A percentile compares a stretch with the other conserved stretches of the same genome.
phyloP scores from a whole-genome alignment of 2,888 invertebrate species.

The Drosophila macrothrix region DNA sequence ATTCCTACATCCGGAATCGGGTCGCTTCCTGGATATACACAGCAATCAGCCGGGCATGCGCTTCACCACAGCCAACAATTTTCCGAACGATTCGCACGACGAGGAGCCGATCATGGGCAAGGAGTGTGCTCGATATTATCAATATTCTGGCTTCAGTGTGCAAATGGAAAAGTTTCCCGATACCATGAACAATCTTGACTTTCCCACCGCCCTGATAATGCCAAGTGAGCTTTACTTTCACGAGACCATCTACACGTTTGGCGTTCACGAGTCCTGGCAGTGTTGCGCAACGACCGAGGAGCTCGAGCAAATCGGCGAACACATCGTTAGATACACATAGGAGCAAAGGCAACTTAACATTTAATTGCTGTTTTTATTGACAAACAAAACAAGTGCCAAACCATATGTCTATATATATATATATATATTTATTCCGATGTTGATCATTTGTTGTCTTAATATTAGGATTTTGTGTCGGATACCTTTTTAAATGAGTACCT shows the following conservation, averaged over 20 bases:
- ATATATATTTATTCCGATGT: background rate
- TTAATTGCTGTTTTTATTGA: background rate
- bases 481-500: background rate
- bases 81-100: conserved; percentile 88
- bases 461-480: background rate
- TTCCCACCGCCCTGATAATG: conserved; percentile 90
- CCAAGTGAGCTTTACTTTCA: conserved; percentile 91
- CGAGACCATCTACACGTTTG: conserved; percentile 65
- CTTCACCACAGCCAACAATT: conserved; percentile 92
- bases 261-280: conserved; percentile 60
- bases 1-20: conserved; percentile 89
- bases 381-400: background rate
- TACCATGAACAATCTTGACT: conserved; percentile 92
- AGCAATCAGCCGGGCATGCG: conserved; percentile 96
- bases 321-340: conserved; percentile 41
- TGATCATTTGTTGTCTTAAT: background rate
- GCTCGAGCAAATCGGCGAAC: conserved; percentile 31
- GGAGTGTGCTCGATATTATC: conserved; percentile 88
- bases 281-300: conserved; percentile 57
- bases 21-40: conserved; percentile 91
- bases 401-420: background rate
- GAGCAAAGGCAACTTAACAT: background rate
- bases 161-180: conserved; percentile 97
- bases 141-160: conserved; percentile 93
- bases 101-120: conserved; percentile 89